Evolutionary conservation across 2,888 invertebrate species (phyloP), one percentile per base, ranked within the genome.

Genomic region (Ophion ellenae): DNA sequence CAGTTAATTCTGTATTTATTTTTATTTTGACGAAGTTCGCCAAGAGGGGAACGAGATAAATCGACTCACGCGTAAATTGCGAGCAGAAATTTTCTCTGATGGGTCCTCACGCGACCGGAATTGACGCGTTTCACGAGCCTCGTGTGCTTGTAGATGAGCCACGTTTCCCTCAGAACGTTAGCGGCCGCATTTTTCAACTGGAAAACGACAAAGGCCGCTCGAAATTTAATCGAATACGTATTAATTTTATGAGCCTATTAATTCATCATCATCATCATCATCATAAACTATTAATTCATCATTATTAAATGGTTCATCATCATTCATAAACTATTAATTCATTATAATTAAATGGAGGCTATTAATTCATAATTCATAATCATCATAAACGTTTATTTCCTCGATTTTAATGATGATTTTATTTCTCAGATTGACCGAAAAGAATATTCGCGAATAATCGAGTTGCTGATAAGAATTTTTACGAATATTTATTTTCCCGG

Each of bases 61-160:
- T 75, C 59, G 84, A 96, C 97, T 97, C 96, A 99, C 99, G 99
- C 98, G 95, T 99, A 99, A 95, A 99, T 99, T 91, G 99, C 99
- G 95, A 99, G 96, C 90, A 99, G 97, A 95, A 99, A 99, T 96
- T 99, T 99, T 95, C 99, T 96, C 95, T 99, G 99, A 95, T 99
- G 99, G 88, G 99, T 98, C 93, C 99, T 96, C 91, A 99, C 99
- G 95, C 98, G 97, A 91, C 98, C 97, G 86, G 98, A 97, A 95
- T 99, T 98, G 86, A 99, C 98, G 94, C 99, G 96, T 95, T 99
- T 99, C 93, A 99, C 99, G 93, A 99, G 96, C 94, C 99, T 97
- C 92, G 99, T 99, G 95, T 99, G 98, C 95, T 99, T 99, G 96
- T 99, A 99, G 94, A 99, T 99, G 94, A 99, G 96, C 99, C 99